Evolutionary conservation across 2,113 vertebrate genomes (phyloP).

Genomic region (Empidonax traillii): DNA sequence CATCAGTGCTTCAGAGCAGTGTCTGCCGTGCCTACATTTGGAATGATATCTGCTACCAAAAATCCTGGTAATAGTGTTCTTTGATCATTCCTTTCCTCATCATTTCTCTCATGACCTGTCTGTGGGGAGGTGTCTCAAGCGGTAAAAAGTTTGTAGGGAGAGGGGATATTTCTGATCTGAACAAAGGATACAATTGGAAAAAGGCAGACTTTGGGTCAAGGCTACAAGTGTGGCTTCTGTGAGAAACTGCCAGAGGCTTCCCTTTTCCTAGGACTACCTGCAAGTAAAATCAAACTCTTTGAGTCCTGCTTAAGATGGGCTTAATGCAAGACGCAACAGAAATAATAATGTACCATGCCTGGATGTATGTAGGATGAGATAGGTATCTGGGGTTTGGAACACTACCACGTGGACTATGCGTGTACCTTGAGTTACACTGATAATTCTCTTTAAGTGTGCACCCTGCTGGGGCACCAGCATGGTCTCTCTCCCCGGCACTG

Average conservation of each 20-base stretch:
- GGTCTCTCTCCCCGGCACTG: background rate
- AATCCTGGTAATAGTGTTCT: background rate
- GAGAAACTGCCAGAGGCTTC: background rate
- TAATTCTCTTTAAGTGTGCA: background rate
- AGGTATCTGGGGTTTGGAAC: background rate
- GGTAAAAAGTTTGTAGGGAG: background rate
- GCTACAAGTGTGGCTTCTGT: background rate
- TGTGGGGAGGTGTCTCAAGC: background rate
- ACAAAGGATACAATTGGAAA: background rate
- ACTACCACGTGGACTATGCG: background rate
- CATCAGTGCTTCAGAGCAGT: background rate
- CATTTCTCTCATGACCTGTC: background rate
- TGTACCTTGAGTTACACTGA: background rate
- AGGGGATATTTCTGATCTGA: background rate
- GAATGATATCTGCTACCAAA: background rate
- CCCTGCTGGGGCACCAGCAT: background rate
- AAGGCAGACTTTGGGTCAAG: background rate
- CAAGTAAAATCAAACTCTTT: slow-evolving; percentile 28
- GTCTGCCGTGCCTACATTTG: background rate
- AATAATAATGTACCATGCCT: background rate
- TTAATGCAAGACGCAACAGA: background rate
- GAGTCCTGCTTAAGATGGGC: background rate
- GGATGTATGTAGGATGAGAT: background rate
- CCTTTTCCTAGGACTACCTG: background rate
- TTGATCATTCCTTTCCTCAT: background rate